These are phyloP conservation scores for Drosophila pandora DNA, from an alignment of 1,140 invertebrate species.

Conservation along the genomic window DNA sequence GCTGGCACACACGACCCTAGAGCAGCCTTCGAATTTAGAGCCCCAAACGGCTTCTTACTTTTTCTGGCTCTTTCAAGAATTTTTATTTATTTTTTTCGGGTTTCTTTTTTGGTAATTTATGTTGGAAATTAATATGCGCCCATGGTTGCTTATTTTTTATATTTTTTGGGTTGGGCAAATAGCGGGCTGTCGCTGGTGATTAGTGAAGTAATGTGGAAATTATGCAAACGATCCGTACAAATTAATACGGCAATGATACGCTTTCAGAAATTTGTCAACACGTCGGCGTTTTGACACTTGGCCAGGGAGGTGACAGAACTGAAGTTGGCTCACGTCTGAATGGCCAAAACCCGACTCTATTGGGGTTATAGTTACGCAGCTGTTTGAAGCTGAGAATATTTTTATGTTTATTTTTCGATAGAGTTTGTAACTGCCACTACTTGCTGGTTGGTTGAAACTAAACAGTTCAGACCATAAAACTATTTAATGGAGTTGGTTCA, in stretches of 20 bases:
- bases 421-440: neutral
- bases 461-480: neutral
- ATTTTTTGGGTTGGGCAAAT: slow-evolving; percentile 40
- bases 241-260: slow-evolving; percentile 63
- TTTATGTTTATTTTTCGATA: neutral
- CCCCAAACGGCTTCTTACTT: slow-evolving; percentile 26
- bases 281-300: slow-evolving; percentile 61
- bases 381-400: slow-evolving; percentile 4
- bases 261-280: slow-evolving; percentile 65
- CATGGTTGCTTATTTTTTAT: slow-evolving; percentile 29
- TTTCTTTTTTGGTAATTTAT: slow-evolving; percentile 64
- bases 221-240: slow-evolving; percentile 61
- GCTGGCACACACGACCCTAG: slow-evolving; percentile 20
- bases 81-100: slow-evolving; percentile 21
- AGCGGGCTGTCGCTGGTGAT: slow-evolving; percentile 58
- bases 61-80: slow-evolving; percentile 4
- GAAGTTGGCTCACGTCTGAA: slow-evolving; percentile 43
- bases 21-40: slow-evolving; percentile 28
- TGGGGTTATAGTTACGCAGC: slow-evolving; percentile 22
- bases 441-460: neutral
- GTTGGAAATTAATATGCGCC: slow-evolving; percentile 73
- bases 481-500: neutral
- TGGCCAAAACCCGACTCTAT: neutral
- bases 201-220: slow-evolving; percentile 76
- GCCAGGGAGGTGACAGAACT: slow-evolving; percentile 51